These are phyloP conservation scores for Orcinus orca DNA, from an alignment of 2,113 vertebrate genomes.

Conservation along the genomic window DNA sequence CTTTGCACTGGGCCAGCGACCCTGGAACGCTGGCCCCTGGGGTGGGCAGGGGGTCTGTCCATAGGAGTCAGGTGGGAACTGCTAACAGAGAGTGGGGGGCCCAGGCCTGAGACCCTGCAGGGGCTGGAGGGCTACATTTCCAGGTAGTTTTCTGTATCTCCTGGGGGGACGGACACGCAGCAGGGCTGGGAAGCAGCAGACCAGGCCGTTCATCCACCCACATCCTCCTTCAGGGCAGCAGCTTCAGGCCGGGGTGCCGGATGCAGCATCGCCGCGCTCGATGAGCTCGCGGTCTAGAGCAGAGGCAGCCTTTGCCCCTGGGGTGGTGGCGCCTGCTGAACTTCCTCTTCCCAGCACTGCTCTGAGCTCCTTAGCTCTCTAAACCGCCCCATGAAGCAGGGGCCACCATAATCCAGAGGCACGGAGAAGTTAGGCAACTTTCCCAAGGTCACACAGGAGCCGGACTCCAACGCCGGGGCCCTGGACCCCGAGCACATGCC, in stretches of 20 bases:
- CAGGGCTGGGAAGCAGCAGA: background rate
- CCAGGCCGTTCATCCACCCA: background rate
- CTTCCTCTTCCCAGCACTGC: background rate
- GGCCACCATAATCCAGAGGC: background rate
- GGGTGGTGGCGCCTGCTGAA: accelerated
- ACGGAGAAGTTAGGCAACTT: background rate
- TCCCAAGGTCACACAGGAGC: background rate
- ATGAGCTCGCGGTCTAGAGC: accelerated
- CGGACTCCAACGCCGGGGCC: accelerated
- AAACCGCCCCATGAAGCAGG: background rate
- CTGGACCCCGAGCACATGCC: accelerated
- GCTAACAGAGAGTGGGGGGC: background rate
- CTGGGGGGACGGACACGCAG: accelerated
- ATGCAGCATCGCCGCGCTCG: accelerated
- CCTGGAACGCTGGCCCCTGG: accelerated
- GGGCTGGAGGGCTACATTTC: background rate
- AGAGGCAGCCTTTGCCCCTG: background rate
- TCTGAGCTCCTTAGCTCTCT: background rate
- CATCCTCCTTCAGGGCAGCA: background rate
- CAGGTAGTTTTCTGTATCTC: accelerated
- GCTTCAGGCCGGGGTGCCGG: accelerated
- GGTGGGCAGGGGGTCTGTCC: background rate
- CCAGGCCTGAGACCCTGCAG: accelerated
- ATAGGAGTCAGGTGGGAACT: background rate
- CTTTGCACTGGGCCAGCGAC: background rate